Percentiles rank a stretch among this genome's conserved stretches.
phyloP scores from a whole-genome alignment of 1,140 invertebrate species.

The Goniozus legneri region DNA sequence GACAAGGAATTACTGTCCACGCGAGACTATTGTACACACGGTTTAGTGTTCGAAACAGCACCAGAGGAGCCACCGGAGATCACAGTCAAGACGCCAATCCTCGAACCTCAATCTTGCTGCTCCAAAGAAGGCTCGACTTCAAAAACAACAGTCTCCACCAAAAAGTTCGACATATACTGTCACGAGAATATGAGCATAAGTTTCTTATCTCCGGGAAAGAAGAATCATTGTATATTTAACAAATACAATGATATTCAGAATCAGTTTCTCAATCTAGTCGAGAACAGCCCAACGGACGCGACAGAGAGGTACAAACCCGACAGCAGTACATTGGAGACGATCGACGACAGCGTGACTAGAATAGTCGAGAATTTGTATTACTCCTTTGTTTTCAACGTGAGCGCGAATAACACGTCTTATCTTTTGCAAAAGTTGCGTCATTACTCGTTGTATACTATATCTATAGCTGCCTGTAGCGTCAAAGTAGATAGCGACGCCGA shows the following conservation, averaged over 20 bases:
- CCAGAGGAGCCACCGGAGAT: constrained; percentile 14
- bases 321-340: background rate
- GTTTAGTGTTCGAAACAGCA: constrained; percentile 19
- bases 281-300: no score
- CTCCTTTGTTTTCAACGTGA: constrained; percentile 31
- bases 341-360: constrained; percentile 13
- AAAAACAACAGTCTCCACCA: constrained; percentile 12
- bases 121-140: constrained; percentile 13
- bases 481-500: constrained; percentile 22
- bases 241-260: constrained; percentile 17
- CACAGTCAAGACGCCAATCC: constrained; percentile 16
- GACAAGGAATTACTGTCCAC: constrained; percentile 46
- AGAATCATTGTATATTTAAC: constrained; percentile 30
- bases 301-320: background rate
- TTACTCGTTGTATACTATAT: constrained; percentile 53
- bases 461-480: constrained; percentile 52
- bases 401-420: constrained; percentile 24
- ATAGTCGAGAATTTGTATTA: constrained; percentile 17
- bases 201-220: constrained; percentile 20
- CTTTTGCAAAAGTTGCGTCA: constrained; percentile 46
- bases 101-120: constrained; percentile 23
- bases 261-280: constrained; percentile 11
- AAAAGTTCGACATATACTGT: constrained; percentile 36
- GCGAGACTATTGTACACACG: constrained; percentile 59
- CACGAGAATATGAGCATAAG: constrained; percentile 28